Conservation (phyloP, 2,888 invertebrate species). For the Anodontia alba region DNA sequence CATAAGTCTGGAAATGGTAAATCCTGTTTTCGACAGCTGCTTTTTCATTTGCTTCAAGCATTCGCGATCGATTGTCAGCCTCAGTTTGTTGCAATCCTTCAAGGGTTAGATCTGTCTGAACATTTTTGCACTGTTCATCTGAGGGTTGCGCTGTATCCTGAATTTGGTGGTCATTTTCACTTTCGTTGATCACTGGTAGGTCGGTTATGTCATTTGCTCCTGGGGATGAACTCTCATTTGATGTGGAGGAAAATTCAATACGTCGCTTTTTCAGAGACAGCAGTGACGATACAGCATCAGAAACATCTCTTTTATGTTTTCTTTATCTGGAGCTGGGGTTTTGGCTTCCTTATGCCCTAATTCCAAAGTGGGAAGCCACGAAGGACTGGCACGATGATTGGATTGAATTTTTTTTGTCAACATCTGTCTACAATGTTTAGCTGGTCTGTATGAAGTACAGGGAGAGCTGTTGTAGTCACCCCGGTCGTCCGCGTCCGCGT, state of each 20-base stretch:
- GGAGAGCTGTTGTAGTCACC: too few relatives aligned
- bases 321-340: conserved; percentile 17
- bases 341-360: not conserved
- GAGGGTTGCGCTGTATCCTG: not conserved
- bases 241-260: conserved; percentile 6
- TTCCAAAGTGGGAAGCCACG: conserved; percentile 26
- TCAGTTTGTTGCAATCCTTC: conserved; percentile 11
- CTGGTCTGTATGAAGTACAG: too few relatives aligned
- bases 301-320: conserved; percentile 26
- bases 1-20: conserved; percentile 12
- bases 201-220: not conserved
- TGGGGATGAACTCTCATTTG: not conserved
- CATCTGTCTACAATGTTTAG: too few relatives aligned
- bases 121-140: not conserved
- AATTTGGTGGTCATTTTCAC: not conserved
- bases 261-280: conserved; percentile 25
- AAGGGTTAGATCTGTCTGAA: conserved; percentile 34
- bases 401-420: conserved; percentile 3
- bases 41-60: not conserved
- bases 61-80: conserved; percentile 20
- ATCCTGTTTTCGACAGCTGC: not conserved
- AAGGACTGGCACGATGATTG: conserved; percentile 19
- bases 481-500: too few relatives aligned
- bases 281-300: conserved; percentile 31
- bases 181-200: not conserved